Base-by-base conservation (phyloP, 2,888 invertebrate species). In the Scaptomyza tumidula region DNA sequence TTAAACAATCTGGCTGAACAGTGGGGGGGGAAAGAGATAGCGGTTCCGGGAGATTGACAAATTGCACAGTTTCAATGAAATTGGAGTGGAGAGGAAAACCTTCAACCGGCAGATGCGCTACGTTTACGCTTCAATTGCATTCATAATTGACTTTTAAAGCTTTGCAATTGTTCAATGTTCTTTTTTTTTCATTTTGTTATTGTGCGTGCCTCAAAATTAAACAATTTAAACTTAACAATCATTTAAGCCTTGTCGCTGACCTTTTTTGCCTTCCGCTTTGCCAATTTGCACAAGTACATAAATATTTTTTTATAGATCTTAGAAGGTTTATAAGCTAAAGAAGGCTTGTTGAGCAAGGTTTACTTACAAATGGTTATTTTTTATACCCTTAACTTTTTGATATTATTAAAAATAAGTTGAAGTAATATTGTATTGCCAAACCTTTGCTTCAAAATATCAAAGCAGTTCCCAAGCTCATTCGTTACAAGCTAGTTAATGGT, bases 101-200 rank as follows among this genome's bases (percentile, higher is more conserved):
- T 82, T 86, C 65, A 69, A 63, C 66, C 46, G 80, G 86, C 80
- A 82, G 86, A 86, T 86, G 86, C 69, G 84, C 71, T 61, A 19
- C 27, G 67, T 44, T 59, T 58, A 64, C 62, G 53, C 56, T 64
- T 78, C 55, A 58, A 69, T 63, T 82, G 57, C 58, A 65, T 58
- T 71, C 75, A 82, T 86, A 82, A 86, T 83, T 86, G 74, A 86
- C 57, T 77, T 82, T 84, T 65, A 70, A 84, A 62, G 56, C 63
- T 53, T 49, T 57, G 37, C 58, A 61, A 62, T 71, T 74, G 68
- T 44, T 73, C 46, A 67, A 72, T 62, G 58, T 1, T 49, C 9
- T 60, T 29, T n/a, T 16, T 60, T 41, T 68, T 57, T 6, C 7
- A 9, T 7, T 44, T 60, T 69, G 48, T 66, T 80, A 62, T 71